These are phyloP conservation scores for Dallia pectoralis DNA, from an alignment of 2,797 vertebrate species.

Conservation along the genomic window DNA sequence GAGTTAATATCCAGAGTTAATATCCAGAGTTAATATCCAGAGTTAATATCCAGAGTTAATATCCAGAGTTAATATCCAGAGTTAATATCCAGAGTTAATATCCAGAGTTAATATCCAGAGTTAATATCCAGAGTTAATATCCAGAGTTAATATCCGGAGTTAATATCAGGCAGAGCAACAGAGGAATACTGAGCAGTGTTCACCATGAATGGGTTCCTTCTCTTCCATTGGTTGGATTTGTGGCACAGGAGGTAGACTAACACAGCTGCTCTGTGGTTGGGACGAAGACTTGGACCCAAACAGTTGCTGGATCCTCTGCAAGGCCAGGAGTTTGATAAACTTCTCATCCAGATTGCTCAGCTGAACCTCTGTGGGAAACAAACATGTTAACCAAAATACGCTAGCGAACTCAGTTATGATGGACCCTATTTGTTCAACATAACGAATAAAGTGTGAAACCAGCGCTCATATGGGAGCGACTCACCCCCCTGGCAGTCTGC, in stretches of 20 bases:
- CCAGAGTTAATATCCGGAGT: too few relatives aligned
- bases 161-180: too few relatives aligned
- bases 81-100: too few relatives aligned
- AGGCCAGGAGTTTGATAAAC: constrained; percentile 86
- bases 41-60: too few relatives aligned
- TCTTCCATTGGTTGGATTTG: constrained; percentile 18
- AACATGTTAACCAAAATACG: constrained; percentile 16
- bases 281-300: constrained; percentile 81
- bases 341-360: constrained; percentile 86
- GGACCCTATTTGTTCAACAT: neutral
- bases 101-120: too few relatives aligned
- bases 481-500: constrained; percentile 80
- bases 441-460: neutral
- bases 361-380: constrained; percentile 79
- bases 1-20: too few relatives aligned
- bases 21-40: too few relatives aligned
- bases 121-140: too few relatives aligned
- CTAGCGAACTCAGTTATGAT: neutral
- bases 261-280: constrained; percentile 54
- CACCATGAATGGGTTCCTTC: neutral
- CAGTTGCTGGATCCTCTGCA: constrained; percentile 91
- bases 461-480: constrained; percentile 23
- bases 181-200: neutral
- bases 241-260: constrained; percentile 64
- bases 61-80: too few relatives aligned